Evolutionary conservation across 2,888 invertebrate genomes (phyloP).

Genomic region (Ophion ventricosus): DNA sequence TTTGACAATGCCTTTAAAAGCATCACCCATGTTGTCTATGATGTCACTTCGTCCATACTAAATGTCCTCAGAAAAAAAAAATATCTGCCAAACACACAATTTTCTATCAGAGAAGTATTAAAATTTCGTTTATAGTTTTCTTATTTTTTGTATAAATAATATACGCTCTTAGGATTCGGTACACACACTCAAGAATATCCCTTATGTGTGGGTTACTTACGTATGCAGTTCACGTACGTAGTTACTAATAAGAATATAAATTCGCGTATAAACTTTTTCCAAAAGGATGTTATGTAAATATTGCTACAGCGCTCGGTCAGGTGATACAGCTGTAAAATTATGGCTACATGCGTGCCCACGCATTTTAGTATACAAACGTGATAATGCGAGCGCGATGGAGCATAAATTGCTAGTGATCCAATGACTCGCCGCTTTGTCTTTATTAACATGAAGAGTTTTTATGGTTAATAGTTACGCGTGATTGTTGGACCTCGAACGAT

Average conservation of each 20-base stretch:
- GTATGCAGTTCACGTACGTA: too few species aligned
- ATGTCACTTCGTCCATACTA: too few species aligned
- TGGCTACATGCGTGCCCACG: slow-evolving; percentile 13
- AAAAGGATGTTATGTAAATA: neutral
- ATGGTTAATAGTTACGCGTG: neutral
- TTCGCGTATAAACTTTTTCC: neutral
- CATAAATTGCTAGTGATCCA: slow-evolving; percentile 9
- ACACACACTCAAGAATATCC: neutral
- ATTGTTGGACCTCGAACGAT: too few species aligned
- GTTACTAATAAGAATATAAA: neutral
- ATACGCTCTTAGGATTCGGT: neutral
- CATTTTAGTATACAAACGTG: slow-evolving; percentile 33
- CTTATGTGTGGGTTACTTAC: neutral
- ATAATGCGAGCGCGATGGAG: slow-evolving; percentile 38
- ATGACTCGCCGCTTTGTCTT: slow-evolving; percentile 52
- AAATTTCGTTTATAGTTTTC: too few species aligned
- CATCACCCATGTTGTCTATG: too few species aligned
- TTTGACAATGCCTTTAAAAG: too few species aligned
- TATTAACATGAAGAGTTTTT: slow-evolving; percentile 44
- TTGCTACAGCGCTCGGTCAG: neutral
- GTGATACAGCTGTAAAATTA: slow-evolving; percentile 17
- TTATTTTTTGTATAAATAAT: neutral
- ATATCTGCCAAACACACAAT: neutral
- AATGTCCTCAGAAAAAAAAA: too few species aligned
- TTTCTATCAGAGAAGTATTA: too few species aligned